Evolutionary conservation across 2,888 invertebrate genomes (phyloP), one percentile per base, ranked within the genome.

Genomic region (Mimumesa dahlbomi): DNA sequence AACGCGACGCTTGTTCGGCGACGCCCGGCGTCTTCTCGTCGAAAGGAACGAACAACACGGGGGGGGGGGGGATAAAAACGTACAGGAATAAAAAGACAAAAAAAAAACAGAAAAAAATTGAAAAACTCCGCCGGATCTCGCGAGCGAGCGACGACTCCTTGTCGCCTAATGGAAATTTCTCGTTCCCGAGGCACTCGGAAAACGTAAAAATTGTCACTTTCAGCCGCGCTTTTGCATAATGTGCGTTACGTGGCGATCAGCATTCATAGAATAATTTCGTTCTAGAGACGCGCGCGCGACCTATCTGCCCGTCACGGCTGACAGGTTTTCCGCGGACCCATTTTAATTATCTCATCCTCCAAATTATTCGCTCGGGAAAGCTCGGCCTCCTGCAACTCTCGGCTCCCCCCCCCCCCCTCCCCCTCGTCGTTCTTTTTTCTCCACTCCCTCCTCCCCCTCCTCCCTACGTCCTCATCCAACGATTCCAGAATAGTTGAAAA

Each of bases 221-320:
- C 84, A 84, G 83, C 69, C 61, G 68, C 74, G 77, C 69, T 68
- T 75, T 75, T 83, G 84, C 85, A 85, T 85, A 85, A 85, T 83
- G 76, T 78, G 75, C 77, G 80, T 77, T 74, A 81, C 76, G 77
- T 65, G 79, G 57, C 81, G 81, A 87, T 87, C 84, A 86, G 82
- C 81, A 87, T 87, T 87, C 85, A 85, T 85, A 87, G 85, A 86
- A 86, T 85, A 87, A 87, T 87, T 87, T 84, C 80, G 74, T 84
- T 82, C 79, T 76, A 73, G 78, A 79, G 76, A 76, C 63, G 69
- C 53, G 66, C 58, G 59, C 63, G 57, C 80, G 72, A 82, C 82
- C 82, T 85, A 83, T 85, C 83, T 82, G 77, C 78, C 81, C 77
- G 76, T 82, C 81, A 84, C 80, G 79, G 78, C 72, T 83, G 83